A percentile compares a stretch with the other conserved stretches of the same genome.
phyloP scores from a whole-genome alignment of 2,113 vertebrate species.

The Psephotus haematonotus region DNA sequence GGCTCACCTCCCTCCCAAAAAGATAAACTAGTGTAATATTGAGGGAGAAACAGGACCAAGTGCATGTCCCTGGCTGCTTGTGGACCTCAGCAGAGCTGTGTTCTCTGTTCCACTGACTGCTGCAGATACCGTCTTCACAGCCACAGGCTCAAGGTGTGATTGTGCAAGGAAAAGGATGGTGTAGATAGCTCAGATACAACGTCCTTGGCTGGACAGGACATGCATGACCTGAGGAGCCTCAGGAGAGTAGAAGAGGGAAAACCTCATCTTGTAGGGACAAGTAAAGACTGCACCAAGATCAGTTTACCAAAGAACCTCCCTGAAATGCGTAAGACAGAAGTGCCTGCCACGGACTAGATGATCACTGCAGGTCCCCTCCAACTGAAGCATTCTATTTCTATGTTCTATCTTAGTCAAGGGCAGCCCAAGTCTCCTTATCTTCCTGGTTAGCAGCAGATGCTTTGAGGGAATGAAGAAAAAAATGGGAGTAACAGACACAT shows the following conservation, averaged over 20 bases:
- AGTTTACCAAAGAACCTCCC: background rate
- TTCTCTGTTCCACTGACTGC: background rate
- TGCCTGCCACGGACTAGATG: background rate
- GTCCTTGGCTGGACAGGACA: background rate
- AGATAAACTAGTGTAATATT: background rate
- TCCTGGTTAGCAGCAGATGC: background rate
- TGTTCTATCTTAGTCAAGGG: background rate
- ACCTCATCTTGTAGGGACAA: background rate
- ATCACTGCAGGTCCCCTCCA: background rate
- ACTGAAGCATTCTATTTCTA: background rate
- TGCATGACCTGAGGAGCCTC: background rate
- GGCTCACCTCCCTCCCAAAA: background rate
- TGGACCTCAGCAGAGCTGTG: background rate
- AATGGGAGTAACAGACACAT: background rate
- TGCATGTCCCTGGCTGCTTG: background rate
- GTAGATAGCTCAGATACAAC: background rate
- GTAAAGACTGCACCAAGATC: accelerated
- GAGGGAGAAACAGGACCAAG: background rate
- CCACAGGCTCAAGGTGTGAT: background rate
- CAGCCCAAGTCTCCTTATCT: background rate
- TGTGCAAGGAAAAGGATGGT: background rate
- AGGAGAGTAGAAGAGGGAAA: background rate
- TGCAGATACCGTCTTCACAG: background rate
- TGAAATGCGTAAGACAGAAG: background rate
- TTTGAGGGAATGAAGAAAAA: background rate